Evolutionary conservation across 1,140 invertebrate species (phyloP).

Genomic region (Caenorhabditis remanei): DNA sequence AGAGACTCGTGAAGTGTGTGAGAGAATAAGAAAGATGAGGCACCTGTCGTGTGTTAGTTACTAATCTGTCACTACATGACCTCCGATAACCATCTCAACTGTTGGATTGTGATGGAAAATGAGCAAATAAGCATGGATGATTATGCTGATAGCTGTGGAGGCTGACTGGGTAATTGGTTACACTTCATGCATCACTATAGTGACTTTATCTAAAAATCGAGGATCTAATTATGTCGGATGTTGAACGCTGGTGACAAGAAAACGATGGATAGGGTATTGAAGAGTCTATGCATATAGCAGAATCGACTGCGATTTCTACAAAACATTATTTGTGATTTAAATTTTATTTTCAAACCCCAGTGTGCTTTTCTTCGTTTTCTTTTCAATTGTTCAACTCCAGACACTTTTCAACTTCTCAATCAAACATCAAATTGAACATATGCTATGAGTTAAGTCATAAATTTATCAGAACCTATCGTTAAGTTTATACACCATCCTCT

Average conservation of each 20-base stretch:
- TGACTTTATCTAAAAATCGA: constrained; percentile 41
- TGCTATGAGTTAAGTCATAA: constrained; percentile 51
- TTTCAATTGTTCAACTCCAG: neutral
- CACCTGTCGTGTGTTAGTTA: constrained; percentile 25
- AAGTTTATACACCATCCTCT: constrained; percentile 44
- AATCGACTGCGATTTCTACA: no score
- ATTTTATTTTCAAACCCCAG: neutral
- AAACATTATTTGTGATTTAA: neutral
- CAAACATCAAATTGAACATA: constrained; percentile 42
- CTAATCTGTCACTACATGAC: constrained; percentile 38
- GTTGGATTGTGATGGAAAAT: neutral
- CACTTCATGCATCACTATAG: constrained; percentile 5
- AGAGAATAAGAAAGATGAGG: neutral
- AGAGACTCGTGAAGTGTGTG: neutral
- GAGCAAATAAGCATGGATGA: constrained; percentile 16
- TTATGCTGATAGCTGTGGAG: neutral
- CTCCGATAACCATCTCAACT: constrained; percentile 31
- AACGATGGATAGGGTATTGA: neutral
- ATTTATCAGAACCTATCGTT: constrained; percentile 50
- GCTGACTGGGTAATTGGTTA: neutral
- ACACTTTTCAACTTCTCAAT: constrained; percentile 18
- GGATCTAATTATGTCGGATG: neutral
- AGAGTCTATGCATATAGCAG: no score
- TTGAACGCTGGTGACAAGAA: neutral
- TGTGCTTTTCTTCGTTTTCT: neutral